Base-by-base conservation (phyloP, 2,113 vertebrate species). In the Leptobrachium ailaonicum region DNA sequence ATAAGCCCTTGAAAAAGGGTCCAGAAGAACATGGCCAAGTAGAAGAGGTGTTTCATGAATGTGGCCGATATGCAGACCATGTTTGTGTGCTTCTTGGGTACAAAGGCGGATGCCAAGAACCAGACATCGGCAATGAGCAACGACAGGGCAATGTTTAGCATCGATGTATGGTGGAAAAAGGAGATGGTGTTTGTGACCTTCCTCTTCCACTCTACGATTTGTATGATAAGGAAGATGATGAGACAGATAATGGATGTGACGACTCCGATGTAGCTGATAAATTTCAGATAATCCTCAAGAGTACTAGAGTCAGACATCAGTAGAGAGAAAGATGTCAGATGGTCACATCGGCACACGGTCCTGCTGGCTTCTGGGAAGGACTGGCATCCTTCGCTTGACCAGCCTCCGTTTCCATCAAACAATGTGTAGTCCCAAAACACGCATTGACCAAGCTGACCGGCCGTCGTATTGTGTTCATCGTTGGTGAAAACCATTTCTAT, bases 1-100 rank as follows among this genome's bases (percentile, higher is more conserved):
- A 96, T 69, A 43, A 95, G 86, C 2, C 91, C 94, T 47, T 93
- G 94, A 0, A 89, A 86, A 3, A 96, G 81, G 94, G 95, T 96
- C 95, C 95, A 96, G 83, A 95, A 96, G 73, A 96, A 95, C 0
- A 91, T 66, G 45, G 93, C 90, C 42, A 96, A 86, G 75, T 94
- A 96, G 84, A 94, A 93, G 67, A 93, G 90, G 71, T 96, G 95
- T 66, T 89, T 89, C 70, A 96, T 94, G 76, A 96, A 96, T 5
- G 93, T 89, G 0, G 83, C 83, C 0, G 90, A 76, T 75, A 88
- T 89, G 79, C 95, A 96, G 14, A 89, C 67, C 0, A 70, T 66
- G 56, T 68, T 87, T 3, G 0, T 58, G 9, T 77, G 76, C 1
- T 56, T 66, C 0, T 58, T 53, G 2, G 69, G 12, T n/a, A 88